These are phyloP conservation scores for Drosophila suzukii DNA, from an alignment of 1,140 invertebrate species.

Conservation along the genomic window DNA sequence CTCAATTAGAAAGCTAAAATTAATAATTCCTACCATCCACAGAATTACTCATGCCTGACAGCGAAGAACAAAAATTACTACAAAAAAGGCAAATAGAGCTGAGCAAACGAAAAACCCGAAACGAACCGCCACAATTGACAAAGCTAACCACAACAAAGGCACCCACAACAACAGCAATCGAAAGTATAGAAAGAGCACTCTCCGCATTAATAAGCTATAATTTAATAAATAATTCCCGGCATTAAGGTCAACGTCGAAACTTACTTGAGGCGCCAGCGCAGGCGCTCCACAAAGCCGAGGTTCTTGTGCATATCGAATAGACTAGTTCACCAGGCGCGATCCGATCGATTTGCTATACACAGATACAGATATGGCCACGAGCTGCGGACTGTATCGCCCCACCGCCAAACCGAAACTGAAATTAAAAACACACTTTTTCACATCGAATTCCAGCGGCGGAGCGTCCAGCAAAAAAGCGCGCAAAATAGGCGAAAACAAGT, in stretches of 20 bases:
- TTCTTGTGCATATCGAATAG: constrained; percentile 65
- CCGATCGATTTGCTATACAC: constrained; percentile 13
- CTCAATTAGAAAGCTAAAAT: constrained; percentile 22
- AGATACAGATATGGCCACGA: constrained; percentile 29
- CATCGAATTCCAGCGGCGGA: constrained; percentile 54
- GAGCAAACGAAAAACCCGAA: constrained; percentile 27
- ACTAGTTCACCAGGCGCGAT: constrained; percentile 27
- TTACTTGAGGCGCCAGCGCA: constrained; percentile 79
- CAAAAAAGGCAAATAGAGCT: constrained; percentile 11
- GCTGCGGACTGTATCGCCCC: constrained; percentile 59
- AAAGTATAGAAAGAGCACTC: constrained; percentile 22
- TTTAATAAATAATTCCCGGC: constrained; percentile 39
- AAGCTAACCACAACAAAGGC: constrained; percentile 24
- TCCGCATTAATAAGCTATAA: constrained; percentile 34
- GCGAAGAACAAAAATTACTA: constrained; percentile 11
- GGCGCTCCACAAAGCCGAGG: constrained; percentile 70
- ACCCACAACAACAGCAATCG: constrained; percentile 3
- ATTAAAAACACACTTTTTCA: constrained; percentile 61
- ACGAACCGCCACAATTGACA: constrained; percentile 26
- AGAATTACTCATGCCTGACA: constrained; percentile 39
- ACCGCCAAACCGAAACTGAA: constrained; percentile 76
- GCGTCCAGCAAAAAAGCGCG: constrained; percentile 27
- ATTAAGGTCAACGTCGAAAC: constrained; percentile 57
- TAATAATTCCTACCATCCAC: constrained; percentile 27
- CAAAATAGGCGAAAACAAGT: constrained; percentile 46